These are phyloP conservation scores for Callocephalon fimbriatum DNA, from an alignment of 2,113 vertebrate species.

Conservation along the genomic window DNA sequence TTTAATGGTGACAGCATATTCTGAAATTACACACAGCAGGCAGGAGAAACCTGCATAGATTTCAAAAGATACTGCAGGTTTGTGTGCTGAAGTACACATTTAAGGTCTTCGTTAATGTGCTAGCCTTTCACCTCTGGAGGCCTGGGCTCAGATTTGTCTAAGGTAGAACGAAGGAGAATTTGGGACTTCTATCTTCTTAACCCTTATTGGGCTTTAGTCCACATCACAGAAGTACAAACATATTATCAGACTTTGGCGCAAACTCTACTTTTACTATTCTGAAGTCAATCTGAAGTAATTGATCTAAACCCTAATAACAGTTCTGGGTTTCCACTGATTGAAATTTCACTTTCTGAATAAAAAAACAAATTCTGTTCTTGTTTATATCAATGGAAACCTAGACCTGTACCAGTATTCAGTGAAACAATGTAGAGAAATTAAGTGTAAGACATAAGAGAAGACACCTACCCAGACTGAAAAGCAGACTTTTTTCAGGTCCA, in stretches of 20 bases:
- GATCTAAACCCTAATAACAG: background rate
- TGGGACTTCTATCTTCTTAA: constrained; percentile 49
- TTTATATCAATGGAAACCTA: background rate
- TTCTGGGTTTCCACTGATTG: background rate
- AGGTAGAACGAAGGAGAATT: constrained; percentile 57
- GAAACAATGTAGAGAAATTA: background rate
- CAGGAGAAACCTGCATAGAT: constrained; percentile 77
- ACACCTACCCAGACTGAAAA: background rate
- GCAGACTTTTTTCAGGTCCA: background rate
- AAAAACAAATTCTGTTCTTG: background rate
- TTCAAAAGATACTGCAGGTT: constrained; percentile 81
- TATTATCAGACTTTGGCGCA: background rate
- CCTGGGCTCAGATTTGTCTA: constrained; percentile 55
- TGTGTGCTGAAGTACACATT: constrained; percentile 71
- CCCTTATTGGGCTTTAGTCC: constrained; percentile 28
- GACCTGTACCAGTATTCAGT: background rate
- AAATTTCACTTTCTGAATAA: background rate
- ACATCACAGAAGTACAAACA: background rate
- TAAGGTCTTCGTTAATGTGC: constrained; percentile 67
- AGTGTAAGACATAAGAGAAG: background rate
- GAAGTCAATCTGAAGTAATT: background rate
- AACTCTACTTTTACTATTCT: background rate
- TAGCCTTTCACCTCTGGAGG: constrained; percentile 70
- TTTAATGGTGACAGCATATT: constrained; percentile 73
- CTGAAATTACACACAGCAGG: constrained; percentile 80